Conservation (phyloP, 2,888 invertebrate genomes). For the Campoplex nolae region DNA sequence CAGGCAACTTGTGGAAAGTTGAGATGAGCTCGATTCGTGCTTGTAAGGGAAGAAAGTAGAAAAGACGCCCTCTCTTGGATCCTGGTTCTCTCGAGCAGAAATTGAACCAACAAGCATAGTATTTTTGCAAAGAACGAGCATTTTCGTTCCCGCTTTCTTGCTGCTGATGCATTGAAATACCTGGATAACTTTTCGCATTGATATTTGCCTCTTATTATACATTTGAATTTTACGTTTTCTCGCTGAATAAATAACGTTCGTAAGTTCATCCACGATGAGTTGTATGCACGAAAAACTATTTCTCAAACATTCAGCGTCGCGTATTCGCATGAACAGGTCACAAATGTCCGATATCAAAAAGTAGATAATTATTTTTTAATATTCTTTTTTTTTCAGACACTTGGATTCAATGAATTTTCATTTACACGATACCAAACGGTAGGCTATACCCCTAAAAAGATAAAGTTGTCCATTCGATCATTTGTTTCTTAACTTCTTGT, state of each 20-base stretch:
- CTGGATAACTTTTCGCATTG: constrained; percentile 15
- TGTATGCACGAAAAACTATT: not conserved
- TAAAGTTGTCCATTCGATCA: no score
- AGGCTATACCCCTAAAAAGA: no score
- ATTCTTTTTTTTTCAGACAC: not conserved
- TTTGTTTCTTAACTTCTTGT: no score
- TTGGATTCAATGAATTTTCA: not conserved
- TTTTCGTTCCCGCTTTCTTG: constrained; percentile 7
- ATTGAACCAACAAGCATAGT: constrained; percentile 38
- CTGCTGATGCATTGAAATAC: constrained; percentile 36
- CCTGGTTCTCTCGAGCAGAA: constrained; percentile 31
- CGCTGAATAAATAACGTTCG: not conserved
- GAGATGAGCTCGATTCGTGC: constrained; percentile 47
- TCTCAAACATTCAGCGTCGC: not conserved
- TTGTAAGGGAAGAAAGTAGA: constrained; percentile 38
- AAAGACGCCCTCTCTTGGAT: constrained; percentile 12
- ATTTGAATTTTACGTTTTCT: not conserved
- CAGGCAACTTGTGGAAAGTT: constrained; percentile 47
- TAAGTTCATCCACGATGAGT: not conserved
- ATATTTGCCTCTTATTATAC: constrained; percentile 30
- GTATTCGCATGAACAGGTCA: not conserved
- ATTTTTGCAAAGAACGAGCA: constrained; percentile 18
- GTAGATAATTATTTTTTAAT: not conserved
- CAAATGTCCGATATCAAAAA: not conserved
- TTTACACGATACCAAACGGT: not conserved